Evolutionary conservation across 2,888 invertebrate genomes (phyloP), one percentile per base, ranked within the genome.

Genomic region (Notocelia uddmanniana): DNA sequence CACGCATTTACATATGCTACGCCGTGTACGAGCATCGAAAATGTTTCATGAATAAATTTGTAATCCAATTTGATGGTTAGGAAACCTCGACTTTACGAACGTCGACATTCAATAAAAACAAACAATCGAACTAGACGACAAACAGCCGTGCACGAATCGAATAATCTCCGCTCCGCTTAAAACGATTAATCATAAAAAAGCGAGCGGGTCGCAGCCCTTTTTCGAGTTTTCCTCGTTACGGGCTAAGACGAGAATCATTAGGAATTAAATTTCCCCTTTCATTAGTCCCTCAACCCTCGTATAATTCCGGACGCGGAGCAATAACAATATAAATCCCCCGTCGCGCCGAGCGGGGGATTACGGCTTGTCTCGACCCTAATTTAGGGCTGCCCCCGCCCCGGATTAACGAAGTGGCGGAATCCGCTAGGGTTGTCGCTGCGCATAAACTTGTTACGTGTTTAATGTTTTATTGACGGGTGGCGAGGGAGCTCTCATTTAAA

Each of bases 191-290:
- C 89, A 91, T 89, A 91, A 91, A 92, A 71, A 92, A 91, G 85
- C 85, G 79, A 82, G 84, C 88, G 85, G 89, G 88, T 90, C 89
- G 87, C 87, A 89, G 91, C 89, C 92, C 91, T 91, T 92, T 93
- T 92, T 91, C 90, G 89, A 91, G 91, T 92, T 91, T 77, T 91
- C 92, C 93, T 93, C 93, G 93, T 93, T 93, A 93, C 92, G 90
- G 91, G 87, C 93, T 93, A 92, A 93, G 93, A 93, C 92, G 93
- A 91, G 92, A 93, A 93, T 93, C 93, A 93, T 93, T 93, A 93
- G 92, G 93, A 93, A 93, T 93, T 93, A 93, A 93, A 93, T 93
- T 93, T 93, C 93, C 93, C 93, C 93, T 93, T 93, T 93, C 93
- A 93, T 93, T 93, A 93, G 93, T 93, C 93, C 93, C 93, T 92